Evolutionary conservation across 2,797 vertebrate genomes (phyloP).

Genomic region (Notoglanidium macrostoma): DNA sequence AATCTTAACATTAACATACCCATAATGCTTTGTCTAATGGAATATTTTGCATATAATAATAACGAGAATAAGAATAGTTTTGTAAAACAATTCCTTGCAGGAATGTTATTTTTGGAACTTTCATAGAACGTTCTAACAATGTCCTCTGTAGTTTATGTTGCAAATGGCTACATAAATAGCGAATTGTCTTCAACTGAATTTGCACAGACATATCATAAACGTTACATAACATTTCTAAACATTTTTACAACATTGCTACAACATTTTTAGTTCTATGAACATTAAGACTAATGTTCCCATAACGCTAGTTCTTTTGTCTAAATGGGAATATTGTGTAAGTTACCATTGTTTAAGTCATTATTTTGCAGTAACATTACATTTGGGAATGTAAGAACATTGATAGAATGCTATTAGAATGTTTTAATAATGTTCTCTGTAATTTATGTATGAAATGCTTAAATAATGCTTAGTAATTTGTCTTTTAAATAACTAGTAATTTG

Average conservation of each 20-base stretch:
- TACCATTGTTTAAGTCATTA: background rate
- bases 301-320: background rate
- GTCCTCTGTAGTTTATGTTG: background rate
- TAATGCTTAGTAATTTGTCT: too few relatives aligned
- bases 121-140: background rate
- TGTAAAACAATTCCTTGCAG: background rate
- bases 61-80: background rate
- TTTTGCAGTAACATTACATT: background rate
- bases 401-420: background rate
- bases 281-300: background rate
- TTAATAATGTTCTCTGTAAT: background rate
- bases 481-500: background rate
- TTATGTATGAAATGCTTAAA: background rate
- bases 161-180: background rate
- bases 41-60: background rate
- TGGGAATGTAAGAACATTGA: background rate
- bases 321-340: background rate
- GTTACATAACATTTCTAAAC: background rate
- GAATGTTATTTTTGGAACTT: background rate
- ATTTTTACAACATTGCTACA: background rate
- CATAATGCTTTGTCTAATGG: background rate
- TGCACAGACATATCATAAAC: background rate
- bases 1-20: background rate
- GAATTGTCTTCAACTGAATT: background rate
- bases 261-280: background rate